phyloP scores from a whole-genome alignment of 2,888 invertebrate species.

The Carcina quercana region DNA sequence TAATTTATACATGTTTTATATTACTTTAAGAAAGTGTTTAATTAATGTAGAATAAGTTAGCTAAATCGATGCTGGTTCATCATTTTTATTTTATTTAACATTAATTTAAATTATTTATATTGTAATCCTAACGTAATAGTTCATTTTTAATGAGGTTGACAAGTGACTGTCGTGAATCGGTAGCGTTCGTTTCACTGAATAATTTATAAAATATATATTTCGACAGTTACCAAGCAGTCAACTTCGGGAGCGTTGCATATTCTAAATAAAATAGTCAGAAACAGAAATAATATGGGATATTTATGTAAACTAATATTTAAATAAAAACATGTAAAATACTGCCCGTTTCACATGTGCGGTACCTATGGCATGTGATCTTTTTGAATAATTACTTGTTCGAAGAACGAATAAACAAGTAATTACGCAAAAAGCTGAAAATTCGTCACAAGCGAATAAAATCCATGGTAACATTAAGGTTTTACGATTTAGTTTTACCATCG shows the following conservation, averaged over 20 bases:
- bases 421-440: background rate
- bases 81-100: constrained; percentile 14
- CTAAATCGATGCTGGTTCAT: constrained; percentile 27
- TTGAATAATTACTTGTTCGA: too few species aligned
- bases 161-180: constrained; percentile 9
- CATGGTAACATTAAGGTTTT: too few species aligned
- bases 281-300: constrained; percentile 2
- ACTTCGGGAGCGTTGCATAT: constrained; percentile 23
- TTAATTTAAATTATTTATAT: constrained; percentile 1
- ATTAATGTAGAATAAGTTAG: background rate
- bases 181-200: too few species aligned
- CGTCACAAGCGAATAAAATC: too few species aligned
- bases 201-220: background rate
- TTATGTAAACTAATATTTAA: constrained; percentile 1
- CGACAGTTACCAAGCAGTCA: constrained; percentile 13
- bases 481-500: too few species aligned
- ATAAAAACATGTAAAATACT: too few species aligned
- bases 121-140: too few species aligned
- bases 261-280: constrained; percentile 23
- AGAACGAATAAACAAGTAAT: background rate
- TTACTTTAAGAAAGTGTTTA: too few species aligned
- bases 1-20: too few species aligned
- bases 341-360: too few species aligned
- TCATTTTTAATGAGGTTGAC: constrained; percentile 14
- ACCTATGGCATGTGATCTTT: too few species aligned